A percentile compares a stretch with the other conserved stretches of the same genome.
These are phyloP conservation scores for Melinaea marsaeus DNA, from an alignment of 2,888 invertebrate genomes.

Conservation along the genomic window DNA sequence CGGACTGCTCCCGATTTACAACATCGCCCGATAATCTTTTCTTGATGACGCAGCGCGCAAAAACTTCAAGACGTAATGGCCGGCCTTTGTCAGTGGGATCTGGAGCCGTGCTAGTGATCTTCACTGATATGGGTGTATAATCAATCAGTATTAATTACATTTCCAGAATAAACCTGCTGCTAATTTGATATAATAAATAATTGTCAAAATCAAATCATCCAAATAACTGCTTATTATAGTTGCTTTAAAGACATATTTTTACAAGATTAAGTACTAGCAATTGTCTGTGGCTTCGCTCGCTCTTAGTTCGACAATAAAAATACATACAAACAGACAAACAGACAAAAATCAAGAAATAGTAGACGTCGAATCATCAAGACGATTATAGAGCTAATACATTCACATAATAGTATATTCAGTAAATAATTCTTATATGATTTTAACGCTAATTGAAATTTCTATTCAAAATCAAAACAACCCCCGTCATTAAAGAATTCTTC, in stretches of 20 bases:
- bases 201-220: too few species aligned
- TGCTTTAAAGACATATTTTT: too few species aligned
- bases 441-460: background rate
- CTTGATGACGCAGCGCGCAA: constrained; percentile 56
- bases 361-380: too few species aligned
- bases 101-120: background rate
- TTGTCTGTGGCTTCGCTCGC: too few species aligned
- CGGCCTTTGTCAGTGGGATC: constrained; percentile 21
- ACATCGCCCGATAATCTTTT: constrained; percentile 73
- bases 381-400: too few species aligned
- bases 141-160: background rate
- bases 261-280: background rate
- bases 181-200: too few species aligned
- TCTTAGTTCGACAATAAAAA: too few species aligned
- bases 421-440: too few species aligned
- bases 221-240: too few species aligned
- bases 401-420: too few species aligned
- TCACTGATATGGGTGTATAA: constrained; percentile 2
- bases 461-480: background rate
- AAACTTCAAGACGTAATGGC: constrained; percentile 23
- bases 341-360: too few species aligned
- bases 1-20: constrained; percentile 65
- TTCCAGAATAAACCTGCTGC: background rate
- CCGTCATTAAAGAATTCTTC: constrained; percentile 1
- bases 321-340: too few species aligned